These are phyloP conservation scores for Chrysogorgia sp. DNA, from an alignment of 92 coral and sea anemone species.

Conservation along the genomic window DNA sequence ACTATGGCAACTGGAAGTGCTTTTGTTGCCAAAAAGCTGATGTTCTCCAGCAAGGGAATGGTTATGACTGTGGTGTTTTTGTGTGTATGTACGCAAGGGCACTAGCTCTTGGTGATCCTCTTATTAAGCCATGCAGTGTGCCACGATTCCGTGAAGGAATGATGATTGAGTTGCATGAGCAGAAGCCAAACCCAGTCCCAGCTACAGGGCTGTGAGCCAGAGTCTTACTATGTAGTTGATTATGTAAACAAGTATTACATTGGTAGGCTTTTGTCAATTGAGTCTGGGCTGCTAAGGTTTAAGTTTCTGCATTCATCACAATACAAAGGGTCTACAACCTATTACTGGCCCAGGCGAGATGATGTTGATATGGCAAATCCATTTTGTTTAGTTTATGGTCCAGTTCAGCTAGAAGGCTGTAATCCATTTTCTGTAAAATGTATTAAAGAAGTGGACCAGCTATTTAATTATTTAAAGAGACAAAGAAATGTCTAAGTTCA, in stretches of 20 bases:
- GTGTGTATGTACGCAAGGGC: constrained; percentile 17
- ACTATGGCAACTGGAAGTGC: too few relatives aligned
- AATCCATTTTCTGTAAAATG: constrained; percentile 20
- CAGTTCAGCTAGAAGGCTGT: constrained; percentile 35
- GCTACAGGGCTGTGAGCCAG: constrained; percentile 16
- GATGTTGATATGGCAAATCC: constrained; percentile 22
- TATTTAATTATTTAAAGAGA: constrained; percentile 24
- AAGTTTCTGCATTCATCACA: constrained; percentile 47
- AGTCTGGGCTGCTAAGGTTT: constrained; percentile 12
- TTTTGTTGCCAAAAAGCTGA: constrained; percentile 21
- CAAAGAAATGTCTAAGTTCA: constrained; percentile 25
- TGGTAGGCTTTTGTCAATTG: constrained; percentile 43
- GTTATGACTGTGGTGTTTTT: constrained; percentile 23
- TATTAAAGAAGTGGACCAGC: constrained; percentile 9
- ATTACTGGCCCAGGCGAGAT: constrained; percentile 50
- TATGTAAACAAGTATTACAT: constrained; percentile 42
- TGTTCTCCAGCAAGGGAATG: constrained; percentile 19
- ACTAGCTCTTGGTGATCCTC: constrained; percentile 44
- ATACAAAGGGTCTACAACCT: constrained; percentile 33
- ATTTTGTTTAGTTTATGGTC: constrained; percentile 44
- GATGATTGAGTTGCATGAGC: constrained; percentile 30
- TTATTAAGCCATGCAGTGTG: constrained; percentile 29
- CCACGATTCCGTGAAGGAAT: constrained; percentile 26
- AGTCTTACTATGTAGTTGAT: constrained; percentile 43
- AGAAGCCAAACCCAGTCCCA: constrained; percentile 48